These are phyloP conservation scores for Dicentrarchus labrax DNA, from an alignment of 2,113 vertebrate genomes.

Conservation along the genomic window DNA sequence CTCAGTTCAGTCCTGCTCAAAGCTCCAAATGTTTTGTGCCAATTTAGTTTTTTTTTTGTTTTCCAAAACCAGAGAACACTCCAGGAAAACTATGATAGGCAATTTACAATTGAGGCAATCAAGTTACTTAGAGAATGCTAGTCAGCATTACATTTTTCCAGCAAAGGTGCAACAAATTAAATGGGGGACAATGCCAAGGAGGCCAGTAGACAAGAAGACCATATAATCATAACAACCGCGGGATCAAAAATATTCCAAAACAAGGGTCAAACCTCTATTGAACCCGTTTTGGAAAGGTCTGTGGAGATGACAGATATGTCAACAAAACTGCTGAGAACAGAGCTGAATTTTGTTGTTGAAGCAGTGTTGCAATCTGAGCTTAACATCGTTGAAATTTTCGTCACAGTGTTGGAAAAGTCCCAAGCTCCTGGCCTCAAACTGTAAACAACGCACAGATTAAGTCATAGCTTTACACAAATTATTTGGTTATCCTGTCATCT, in stretches of 20 bases:
- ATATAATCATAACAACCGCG: slow-evolving; percentile 6
- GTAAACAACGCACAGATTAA: slow-evolving; percentile 67
- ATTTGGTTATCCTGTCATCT: slow-evolving; percentile 75
- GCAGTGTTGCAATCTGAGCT: slow-evolving; percentile 61
- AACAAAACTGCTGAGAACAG: slow-evolving; percentile 39
- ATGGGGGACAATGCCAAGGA: neutral
- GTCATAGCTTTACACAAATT: slow-evolving; percentile 65
- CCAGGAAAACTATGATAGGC: neutral
- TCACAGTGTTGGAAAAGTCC: slow-evolving; percentile 55
- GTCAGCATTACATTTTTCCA: neutral
- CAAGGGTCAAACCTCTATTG: neutral
- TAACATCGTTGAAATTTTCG: slow-evolving; percentile 53
- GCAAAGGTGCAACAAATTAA: slow-evolving; percentile 6
- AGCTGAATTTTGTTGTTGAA: slow-evolving; percentile 36
- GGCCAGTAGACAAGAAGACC: slow-evolving; percentile 3
- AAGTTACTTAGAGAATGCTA: neutral
- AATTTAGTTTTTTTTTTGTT: neutral
- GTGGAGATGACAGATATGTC: slow-evolving; percentile 27
- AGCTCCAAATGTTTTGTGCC: slow-evolving; percentile 26
- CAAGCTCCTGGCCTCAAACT: slow-evolving; percentile 59
- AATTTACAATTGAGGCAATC: neutral
- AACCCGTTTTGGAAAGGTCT: slow-evolving; percentile 26
- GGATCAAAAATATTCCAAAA: slow-evolving; percentile 3
- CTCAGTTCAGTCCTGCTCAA: slow-evolving; percentile 3
- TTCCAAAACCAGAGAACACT: neutral